phyloP scores from a whole-genome alignment of 1,140 invertebrate genomes.

The Aphis craccivora region DNA sequence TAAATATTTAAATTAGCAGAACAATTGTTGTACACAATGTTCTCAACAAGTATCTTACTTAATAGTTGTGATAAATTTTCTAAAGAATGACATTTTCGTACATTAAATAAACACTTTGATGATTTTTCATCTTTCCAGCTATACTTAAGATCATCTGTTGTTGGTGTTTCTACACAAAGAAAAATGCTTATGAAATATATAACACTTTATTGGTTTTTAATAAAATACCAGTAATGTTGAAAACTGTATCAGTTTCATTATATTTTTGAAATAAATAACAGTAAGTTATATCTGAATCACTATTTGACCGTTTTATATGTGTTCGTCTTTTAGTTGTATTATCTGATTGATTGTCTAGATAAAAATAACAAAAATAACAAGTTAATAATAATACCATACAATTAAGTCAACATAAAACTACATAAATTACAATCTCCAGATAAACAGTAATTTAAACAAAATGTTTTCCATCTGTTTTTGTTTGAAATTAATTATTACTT shows the following conservation, averaged over 20 bases:
- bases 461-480: background rate
- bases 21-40: background rate
- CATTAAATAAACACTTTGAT: constrained; percentile 35
- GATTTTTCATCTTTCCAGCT: constrained; percentile 43
- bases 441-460: background rate
- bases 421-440: background rate
- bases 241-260: constrained; percentile 41
- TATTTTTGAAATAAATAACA: constrained; percentile 36
- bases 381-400: background rate
- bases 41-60: background rate
- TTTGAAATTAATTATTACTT: background rate
- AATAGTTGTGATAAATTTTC: constrained; percentile 50
- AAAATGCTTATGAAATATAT: background rate
- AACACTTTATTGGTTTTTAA: background rate
- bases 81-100: constrained; percentile 52
- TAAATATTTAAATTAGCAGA: background rate
- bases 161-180: constrained; percentile 33
- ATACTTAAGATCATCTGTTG: constrained; percentile 26
- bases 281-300: constrained; percentile 42
- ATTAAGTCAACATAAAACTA: background rate
- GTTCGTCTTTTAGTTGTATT: constrained; percentile 33
- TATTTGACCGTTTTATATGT: constrained; percentile 27
- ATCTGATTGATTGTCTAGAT: constrained; percentile 4
- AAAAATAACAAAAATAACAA: background rate
- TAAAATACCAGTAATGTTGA: constrained; percentile 33